Evolutionary conservation across 2,888 invertebrate species (phyloP).

Genomic region (Neocrepidodera transversa): DNA sequence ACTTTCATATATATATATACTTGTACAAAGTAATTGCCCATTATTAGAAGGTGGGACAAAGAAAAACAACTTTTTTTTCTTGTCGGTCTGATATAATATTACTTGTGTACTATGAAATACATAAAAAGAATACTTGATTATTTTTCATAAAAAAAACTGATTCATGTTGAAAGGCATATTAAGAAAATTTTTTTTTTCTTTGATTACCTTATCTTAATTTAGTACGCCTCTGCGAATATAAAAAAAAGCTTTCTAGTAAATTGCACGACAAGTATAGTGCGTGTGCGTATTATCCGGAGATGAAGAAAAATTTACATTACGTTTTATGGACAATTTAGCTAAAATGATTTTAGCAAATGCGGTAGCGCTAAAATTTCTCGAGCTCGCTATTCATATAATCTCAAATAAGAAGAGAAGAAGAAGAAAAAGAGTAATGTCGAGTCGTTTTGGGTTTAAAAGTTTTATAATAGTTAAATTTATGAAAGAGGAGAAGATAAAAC

Average conservation of each 20-base stretch:
- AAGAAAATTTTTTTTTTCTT: too few relatives aligned
- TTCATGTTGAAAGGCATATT: too few relatives aligned
- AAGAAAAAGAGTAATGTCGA: too few relatives aligned
- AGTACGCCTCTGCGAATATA: not conserved
- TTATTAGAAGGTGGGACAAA: conserved; percentile 38
- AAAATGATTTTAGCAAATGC: conserved; percentile 8
- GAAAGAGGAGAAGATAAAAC: too few relatives aligned
- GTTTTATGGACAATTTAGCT: conserved; percentile 21
- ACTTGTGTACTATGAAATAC: conserved; percentile 18
- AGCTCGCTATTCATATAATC: not conserved
- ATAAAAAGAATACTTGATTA: not conserved
- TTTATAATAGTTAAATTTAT: too few relatives aligned
- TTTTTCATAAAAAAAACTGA: conserved; percentile 2
- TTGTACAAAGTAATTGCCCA: conserved; percentile 35
- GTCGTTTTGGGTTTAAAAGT: too few relatives aligned
- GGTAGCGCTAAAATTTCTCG: not conserved
- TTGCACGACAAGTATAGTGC: not conserved
- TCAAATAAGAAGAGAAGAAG: too few relatives aligned
- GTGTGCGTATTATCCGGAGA: not conserved
- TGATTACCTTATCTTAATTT: too few relatives aligned
- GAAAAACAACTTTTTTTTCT: conserved; percentile 30
- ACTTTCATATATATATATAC: conserved; percentile 39
- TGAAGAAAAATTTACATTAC: conserved; percentile 11
- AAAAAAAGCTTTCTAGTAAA: not conserved
- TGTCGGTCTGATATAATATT: conserved; percentile 26